Percentiles rank a stretch among this genome's conserved stretches.
Conservation (phyloP, 53 echinoderm and acorn worm species). For the Echinarachnius parma region DNA sequence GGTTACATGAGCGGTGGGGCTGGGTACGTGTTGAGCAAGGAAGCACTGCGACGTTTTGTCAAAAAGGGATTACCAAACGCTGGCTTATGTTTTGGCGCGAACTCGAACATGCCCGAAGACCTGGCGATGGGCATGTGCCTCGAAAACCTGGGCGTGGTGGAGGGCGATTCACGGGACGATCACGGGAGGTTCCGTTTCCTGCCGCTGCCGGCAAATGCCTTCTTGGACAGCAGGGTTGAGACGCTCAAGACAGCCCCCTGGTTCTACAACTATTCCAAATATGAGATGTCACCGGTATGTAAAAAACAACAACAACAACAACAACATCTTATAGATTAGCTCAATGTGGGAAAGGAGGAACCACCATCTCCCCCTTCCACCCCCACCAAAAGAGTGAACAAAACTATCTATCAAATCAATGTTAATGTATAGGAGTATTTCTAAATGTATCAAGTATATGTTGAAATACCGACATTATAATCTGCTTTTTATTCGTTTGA, state of each 20-base stretch:
- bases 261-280: neutral
- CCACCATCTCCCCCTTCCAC: no score
- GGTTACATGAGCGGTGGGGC: constrained; percentile 93
- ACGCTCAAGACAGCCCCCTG: neutral
- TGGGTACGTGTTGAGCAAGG: constrained; percentile 78
- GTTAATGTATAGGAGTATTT: no score
- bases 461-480: no score
- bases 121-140: constrained; percentile 77
- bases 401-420: no score
- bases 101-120: constrained; percentile 64
- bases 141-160: constrained; percentile 62
- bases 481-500: no score
- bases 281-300: neutral
- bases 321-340: no score
- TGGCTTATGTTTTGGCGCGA: constrained; percentile 15
- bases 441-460: no score
- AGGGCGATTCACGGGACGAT: constrained; percentile 60
- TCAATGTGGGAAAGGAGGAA: no score
- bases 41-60: constrained; percentile 51
- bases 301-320: neutral
- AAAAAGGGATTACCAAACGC: constrained; percentile 50
- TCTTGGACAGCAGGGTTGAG: neutral
- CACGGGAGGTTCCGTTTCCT: constrained; percentile 50
- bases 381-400: no score
- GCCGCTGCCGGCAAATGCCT: neutral